Base-by-base conservation (phyloP, 2,113 vertebrate genomes). In the Macquaria ambigua region DNA sequence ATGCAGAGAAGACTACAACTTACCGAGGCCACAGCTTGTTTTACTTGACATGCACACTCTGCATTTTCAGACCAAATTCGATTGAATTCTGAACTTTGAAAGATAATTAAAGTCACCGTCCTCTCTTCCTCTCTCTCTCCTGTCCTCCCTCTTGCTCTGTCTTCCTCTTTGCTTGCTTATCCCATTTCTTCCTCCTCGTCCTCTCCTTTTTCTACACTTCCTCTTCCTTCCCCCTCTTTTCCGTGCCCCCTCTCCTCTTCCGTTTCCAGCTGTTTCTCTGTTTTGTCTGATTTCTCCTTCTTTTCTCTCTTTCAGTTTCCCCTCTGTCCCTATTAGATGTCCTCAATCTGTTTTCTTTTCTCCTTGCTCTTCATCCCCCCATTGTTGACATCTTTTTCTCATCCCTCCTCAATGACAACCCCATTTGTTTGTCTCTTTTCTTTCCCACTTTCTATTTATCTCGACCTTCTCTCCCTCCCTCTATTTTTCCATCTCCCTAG, bases 401-500 rank as follows among this genome's bases (percentile, higher is more conserved):
- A 18, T 84, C n/a, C 48, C 63, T 28, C 18, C 43, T 70, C 52
- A 15, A 3, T 52, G 56, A 43, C 3, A 7, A 25, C 67, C 56
- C 23, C 55, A 74, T 80, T 79, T 74, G 21, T 48, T 80, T 63
- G 37, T 62, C 28, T 58, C 2, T 66, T 64, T 59, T 59, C 8
- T 7, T 63, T 46, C 23, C 18, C 43, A 6, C 75, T 46, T 50
- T 59, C 48, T 50, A 5, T 69, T 74, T 10, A 5, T 56, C 76
- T 58, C 61, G 56, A 69, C 72, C 73, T 82, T 77, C 70, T 73
- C 53, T 67, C 3, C 43, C 28, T 66, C 37, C 8, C 34, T 83
- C 37, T 23, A 6, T 85, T 64, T 70, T 11, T 69, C 50, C 39
- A 46, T 74, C 46, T 78, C 81, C 79, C 84, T 46, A 6, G 59